Base-by-base conservation (phyloP, 2,113 vertebrate species). In the Gorsachius goisagi region DNA sequence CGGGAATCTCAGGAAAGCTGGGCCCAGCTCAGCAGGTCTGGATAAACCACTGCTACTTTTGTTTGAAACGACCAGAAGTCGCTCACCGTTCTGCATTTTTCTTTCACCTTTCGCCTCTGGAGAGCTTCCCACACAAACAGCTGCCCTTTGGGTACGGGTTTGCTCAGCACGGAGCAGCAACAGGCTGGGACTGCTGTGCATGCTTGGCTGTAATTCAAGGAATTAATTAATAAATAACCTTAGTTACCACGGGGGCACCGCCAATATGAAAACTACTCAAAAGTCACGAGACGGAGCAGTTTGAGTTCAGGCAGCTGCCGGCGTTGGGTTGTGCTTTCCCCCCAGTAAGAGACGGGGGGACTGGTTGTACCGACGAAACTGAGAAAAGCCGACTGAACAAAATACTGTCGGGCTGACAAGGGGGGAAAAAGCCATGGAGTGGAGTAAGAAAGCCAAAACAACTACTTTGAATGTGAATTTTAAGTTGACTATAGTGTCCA, bases 181-280 rank as follows among this genome's bases (percentile, higher is more conserved):
- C 3, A 9, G 41, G 58, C 75, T 20, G 47, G 58, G 69, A 5
- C 55, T 28, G 55, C 77, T 33, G 1, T 12, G 45, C 27, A 3
- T 9, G 49, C 82, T 22, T 63, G 72, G 62, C 71, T 67, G 47
- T 6, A 49, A 49, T 52, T 68, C 76, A 47, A 35, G 53, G 30
- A 53, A 79, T 64, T 79, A 63, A 87, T 73, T 78, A 78, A 83
- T 69, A 68, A 74, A 79, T 35, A 64, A 21, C 77, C 79, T 55
- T 26, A 53, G 78, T 74, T 60, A 66, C 73, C 63, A 39, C 0
- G 1, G 55, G 72, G 87, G 56, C 67, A 83, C 67, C 64, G 62
- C 78, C 78, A 66, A 9, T 5, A 44, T 3, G 60, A 55, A 81
- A 84, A 79, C 62, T 9, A 28, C 73, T 58, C 55, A 24, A 39